These are phyloP conservation scores for Neoseiulus cucumeris DNA, from an alignment of 1,140 invertebrate genomes.

Conservation along the genomic window DNA sequence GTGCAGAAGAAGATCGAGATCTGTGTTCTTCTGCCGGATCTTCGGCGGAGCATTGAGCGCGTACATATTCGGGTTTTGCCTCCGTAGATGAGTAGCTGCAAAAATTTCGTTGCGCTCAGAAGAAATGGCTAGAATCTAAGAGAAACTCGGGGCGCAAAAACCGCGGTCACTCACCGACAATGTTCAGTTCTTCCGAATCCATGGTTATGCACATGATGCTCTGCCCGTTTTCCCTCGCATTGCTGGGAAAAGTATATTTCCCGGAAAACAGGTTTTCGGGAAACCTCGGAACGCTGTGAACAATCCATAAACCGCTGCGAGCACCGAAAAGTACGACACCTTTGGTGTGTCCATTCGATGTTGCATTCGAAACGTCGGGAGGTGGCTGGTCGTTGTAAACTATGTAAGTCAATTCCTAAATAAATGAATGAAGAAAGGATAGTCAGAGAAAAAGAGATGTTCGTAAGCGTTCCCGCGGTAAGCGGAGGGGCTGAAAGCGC, in stretches of 20 bases:
- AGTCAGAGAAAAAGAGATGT: no score
- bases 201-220: not conserved
- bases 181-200: not conserved
- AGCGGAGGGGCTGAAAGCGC: no score
- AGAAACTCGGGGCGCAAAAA: no score
- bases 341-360: not conserved
- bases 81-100: not conserved
- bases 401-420: not conserved
- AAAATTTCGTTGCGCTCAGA: no score
- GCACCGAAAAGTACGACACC: not conserved
- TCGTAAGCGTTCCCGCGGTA: no score
- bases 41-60: not conserved
- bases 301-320: not conserved
- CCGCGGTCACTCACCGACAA: not conserved
- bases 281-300: slow-evolving; percentile 2
- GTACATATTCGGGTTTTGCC: not conserved
- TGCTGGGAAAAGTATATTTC: not conserved
- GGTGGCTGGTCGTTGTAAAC: slow-evolving; percentile 3
- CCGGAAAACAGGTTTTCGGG: not conserved
- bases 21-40: not conserved
- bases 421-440: no score
- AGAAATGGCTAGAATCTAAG: no score
- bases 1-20: not conserved
- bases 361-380: not conserved
- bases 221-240: not conserved